Evolutionary conservation across 2,113 vertebrate species (phyloP), one percentile per base, ranked within the genome.

Genomic region (Callorhinus ursinus): DNA sequence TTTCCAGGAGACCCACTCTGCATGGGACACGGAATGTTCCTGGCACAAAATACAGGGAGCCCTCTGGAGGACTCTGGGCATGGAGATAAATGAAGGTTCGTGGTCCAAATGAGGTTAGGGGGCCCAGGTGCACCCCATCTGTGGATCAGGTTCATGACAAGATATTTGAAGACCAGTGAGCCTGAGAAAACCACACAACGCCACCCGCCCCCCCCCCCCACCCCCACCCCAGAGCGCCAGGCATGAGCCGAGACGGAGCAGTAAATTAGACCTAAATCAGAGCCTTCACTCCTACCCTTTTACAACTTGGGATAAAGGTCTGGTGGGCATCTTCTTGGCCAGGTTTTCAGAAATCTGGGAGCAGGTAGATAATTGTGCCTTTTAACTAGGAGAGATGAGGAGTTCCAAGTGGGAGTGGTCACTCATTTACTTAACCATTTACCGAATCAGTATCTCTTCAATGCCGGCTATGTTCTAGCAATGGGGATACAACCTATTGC

Each of bases 231-330:
- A 16, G 77, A 65, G 61, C 9, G 2, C 1, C n/a, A 4, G 69
- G n/a, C 8, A 3, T 2, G n/a, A 59, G 59, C 26, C 10, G 46
- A 28, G 24, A 24, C 31, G 53, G n/a, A 7, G 85, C 7, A 1
- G 9, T 22, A 1, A 31, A 2, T 3, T 9, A 55, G 31, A 67
- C 6, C 0, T 6, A 14, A n/a, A 5, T 28, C 33, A 0, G 15
- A 42, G 61, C 11, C n/a, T 71, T 49, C 53, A 5, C 42, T n/a
- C 28, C 28, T 18, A 33, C 21, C 24, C 18, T 5, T 0, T 15
- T 13, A 10, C 21, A 0, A 39, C 33, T 26, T 1, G 55, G 15
- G 51, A 46, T 14, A 39, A 31, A 7, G 0, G 16, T 8, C 22
- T 7, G 0, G 1, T 0, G 18, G 6, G 57, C 28, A 1, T 36